A percentile compares a stretch with the other conserved stretches of the same genome.
phyloP scores from a whole-genome alignment of 1,140 invertebrate species.

The Macrobrachium rosenbergii region DNA sequence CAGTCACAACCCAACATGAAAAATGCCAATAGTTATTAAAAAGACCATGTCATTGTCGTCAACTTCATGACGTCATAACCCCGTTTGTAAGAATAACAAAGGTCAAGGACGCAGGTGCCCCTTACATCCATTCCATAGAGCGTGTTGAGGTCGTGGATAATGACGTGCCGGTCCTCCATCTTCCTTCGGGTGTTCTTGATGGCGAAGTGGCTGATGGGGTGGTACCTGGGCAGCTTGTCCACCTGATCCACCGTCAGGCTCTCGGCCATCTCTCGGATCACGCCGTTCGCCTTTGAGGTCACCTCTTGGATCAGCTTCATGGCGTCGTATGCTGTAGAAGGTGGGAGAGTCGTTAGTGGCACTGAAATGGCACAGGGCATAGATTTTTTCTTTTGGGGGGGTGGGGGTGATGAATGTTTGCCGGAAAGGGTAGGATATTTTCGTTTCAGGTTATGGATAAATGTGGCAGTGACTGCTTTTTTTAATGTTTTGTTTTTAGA shows the following conservation, averaged over 20 bases:
- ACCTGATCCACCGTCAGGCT: conserved; percentile 71
- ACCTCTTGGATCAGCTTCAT: conserved; percentile 81
- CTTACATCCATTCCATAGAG: conserved; percentile 68
- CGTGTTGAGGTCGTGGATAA: conserved; percentile 75
- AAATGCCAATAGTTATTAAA: no score
- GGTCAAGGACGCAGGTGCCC: not conserved
- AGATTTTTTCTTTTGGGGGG: not conserved
- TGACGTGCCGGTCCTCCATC: conserved; percentile 90
- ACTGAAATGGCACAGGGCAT: no score
- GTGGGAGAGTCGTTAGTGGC: not conserved
- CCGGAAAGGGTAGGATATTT: not conserved
- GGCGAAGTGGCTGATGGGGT: conserved; percentile 74
- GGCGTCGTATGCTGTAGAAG: conserved; percentile 78
- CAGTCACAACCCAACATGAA: no score
- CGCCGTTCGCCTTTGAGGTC: conserved; percentile 79
- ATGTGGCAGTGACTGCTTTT: no score
- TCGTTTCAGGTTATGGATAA: not conserved
- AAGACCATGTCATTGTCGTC: no score
- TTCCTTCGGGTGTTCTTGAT: conserved; percentile 81
- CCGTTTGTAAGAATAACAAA: not conserved
- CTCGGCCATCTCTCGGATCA: conserved; percentile 69
- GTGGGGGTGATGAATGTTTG: not conserved
- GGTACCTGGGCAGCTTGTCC: conserved; percentile 66
- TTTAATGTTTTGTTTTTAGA: no score
- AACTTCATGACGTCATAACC: no score